Evolutionary conservation across 2,113 vertebrate genomes (phyloP).

Genomic region (Larimichthys crocea): DNA sequence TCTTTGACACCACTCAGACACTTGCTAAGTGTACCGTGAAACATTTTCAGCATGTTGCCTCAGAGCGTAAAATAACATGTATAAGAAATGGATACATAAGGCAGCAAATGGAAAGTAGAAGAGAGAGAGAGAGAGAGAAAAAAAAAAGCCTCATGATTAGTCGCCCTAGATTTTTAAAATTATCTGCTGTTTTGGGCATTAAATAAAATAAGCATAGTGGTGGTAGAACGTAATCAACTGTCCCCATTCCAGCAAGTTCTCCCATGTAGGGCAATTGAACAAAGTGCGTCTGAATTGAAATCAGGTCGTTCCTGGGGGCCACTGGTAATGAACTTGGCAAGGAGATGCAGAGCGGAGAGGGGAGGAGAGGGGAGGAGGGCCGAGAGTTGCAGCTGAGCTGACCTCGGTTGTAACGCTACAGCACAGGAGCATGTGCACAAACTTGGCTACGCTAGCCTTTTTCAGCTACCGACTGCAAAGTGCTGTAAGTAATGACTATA

Average conservation of each 20-base stretch:
- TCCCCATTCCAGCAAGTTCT: slow-evolving; percentile 73
- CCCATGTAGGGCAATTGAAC: slow-evolving; percentile 83
- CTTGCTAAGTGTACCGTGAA: slow-evolving; percentile 37
- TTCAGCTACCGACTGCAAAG: slow-evolving; percentile 63
- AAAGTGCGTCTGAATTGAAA: slow-evolving; percentile 81
- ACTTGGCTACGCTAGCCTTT: slow-evolving; percentile 65
- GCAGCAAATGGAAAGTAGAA: slow-evolving; percentile 34
- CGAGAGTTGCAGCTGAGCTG: slow-evolving; percentile 56
- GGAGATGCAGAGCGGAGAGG: slow-evolving; percentile 45
- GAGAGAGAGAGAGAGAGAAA: neutral
- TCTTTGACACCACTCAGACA: slow-evolving; percentile 52
- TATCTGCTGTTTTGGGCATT: slow-evolving; percentile 78
- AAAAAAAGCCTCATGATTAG: slow-evolving; percentile 62
- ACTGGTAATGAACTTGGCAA: slow-evolving; percentile 80
- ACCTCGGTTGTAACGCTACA: slow-evolving; percentile 65
- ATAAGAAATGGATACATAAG: slow-evolving; percentile 45
- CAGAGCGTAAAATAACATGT: slow-evolving; percentile 21
- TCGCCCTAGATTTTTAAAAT: slow-evolving; percentile 75
- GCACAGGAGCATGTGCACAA: slow-evolving; percentile 61
- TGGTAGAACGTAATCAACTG: slow-evolving; percentile 75
- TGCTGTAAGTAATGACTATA: slow-evolving; percentile 76
- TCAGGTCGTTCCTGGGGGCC: slow-evolving; percentile 83
- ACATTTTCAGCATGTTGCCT: slow-evolving; percentile 33
- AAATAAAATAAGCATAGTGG: slow-evolving; percentile 79
- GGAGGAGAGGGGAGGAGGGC: slow-evolving; percentile 56